phyloP scores from a whole-genome alignment of 2,888 invertebrate genomes.

The Euplagia quadripunctaria region DNA sequence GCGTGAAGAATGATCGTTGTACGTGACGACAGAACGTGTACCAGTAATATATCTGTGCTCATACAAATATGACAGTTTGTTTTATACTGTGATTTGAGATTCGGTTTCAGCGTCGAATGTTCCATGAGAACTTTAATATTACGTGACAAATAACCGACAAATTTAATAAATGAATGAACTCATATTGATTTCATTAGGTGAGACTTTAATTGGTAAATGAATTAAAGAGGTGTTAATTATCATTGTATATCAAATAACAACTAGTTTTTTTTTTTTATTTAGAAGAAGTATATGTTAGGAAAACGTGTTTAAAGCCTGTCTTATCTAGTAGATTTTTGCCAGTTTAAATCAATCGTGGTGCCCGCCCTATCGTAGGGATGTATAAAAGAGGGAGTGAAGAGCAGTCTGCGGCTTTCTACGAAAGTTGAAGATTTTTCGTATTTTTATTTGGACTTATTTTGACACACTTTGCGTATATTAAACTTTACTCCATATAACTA shows the following conservation, averaged over 20 bases:
- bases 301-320: conserved; percentile 33
- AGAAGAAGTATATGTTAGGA: conserved; percentile 35
- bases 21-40: conserved; percentile 59
- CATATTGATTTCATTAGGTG: conserved; percentile 27
- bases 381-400: conserved; percentile 8
- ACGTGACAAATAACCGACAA: conserved; percentile 20
- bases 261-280: conserved; percentile 10
- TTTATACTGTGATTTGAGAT: conserved; percentile 46
- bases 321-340: conserved; percentile 35
- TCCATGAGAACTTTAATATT: conserved; percentile 23
- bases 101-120: conserved; percentile 35
- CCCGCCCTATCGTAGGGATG: conserved; percentile 1
- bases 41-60: conserved; percentile 51
- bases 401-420: neutral
- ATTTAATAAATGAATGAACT: conserved; percentile 23
- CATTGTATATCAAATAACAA: conserved; percentile 34
- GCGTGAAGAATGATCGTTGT: conserved; percentile 58
- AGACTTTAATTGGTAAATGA: conserved; percentile 23
- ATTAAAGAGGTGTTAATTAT: conserved; percentile 39
- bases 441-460: too few relatives aligned
- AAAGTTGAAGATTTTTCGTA: neutral
- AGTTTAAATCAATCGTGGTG: conserved; percentile 33
- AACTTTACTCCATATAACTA: too few relatives aligned
- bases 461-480: too few relatives aligned
- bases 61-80: conserved; percentile 51